phyloP scores from a whole-genome alignment of 2,888 invertebrate species.

The Yponomeuta sedellus region DNA sequence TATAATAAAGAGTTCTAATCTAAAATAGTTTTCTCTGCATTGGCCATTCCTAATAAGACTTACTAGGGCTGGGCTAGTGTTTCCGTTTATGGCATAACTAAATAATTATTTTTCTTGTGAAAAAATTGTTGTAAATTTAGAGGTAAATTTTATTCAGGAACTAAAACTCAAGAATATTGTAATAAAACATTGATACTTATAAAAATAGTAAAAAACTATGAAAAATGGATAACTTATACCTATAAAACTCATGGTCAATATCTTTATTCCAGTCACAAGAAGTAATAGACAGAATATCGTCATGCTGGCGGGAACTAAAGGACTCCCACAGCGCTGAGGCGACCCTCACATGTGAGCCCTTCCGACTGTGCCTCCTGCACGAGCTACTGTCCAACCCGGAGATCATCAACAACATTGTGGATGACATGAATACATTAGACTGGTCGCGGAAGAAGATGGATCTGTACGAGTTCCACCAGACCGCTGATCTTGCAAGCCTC shows the following conservation, averaged over 20 bases:
- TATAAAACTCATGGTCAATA: neutral
- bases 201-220: too few species aligned
- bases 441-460: slow-evolving; percentile 90
- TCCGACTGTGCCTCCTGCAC: slow-evolving; percentile 80
- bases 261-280: slow-evolving; percentile 49
- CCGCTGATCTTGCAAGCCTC: slow-evolving; percentile 79
- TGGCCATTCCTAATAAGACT: too few species aligned
- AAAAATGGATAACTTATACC: too few species aligned
- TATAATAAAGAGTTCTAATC: too few species aligned
- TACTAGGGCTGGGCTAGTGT: too few species aligned
- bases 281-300: slow-evolving; percentile 50
- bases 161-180: too few species aligned
- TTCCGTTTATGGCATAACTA: too few species aligned
- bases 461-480: slow-evolving; percentile 91
- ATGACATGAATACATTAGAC: slow-evolving; percentile 81
- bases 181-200: too few species aligned
- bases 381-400: slow-evolving; percentile 76
- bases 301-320: slow-evolving; percentile 66
- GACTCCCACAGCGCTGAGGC: slow-evolving; percentile 53
- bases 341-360: slow-evolving; percentile 79
- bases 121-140: too few species aligned
- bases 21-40: too few species aligned
- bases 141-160: too few species aligned
- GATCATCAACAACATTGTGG: slow-evolving; percentile 77
- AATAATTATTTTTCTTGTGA: too few species aligned